Evolutionary conservation across 2,888 invertebrate genomes (phyloP).

Genomic region (Volucella zonaria): DNA sequence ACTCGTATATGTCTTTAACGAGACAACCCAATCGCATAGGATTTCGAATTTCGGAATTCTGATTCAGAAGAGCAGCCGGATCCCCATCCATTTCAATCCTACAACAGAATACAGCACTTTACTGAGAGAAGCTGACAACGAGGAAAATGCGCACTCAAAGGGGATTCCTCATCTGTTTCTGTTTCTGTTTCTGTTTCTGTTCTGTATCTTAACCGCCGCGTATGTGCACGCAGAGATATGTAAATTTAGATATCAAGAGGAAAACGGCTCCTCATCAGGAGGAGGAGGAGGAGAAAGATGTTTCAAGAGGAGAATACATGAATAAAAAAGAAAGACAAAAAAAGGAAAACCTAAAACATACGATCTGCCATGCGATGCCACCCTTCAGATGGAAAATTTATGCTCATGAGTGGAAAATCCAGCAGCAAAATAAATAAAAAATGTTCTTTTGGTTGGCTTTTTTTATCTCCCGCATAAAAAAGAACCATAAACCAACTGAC

Average conservation of each 20-base stretch:
- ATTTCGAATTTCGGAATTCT: constrained; percentile 28
- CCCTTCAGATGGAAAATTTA: constrained; percentile 74
- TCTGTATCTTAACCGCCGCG: constrained; percentile 27
- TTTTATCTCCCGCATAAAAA: constrained; percentile 54
- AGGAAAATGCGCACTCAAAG: constrained; percentile 69
- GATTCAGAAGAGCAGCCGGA: constrained; percentile 62
- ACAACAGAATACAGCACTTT: constrained; percentile 25
- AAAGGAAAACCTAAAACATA: constrained; percentile 49
- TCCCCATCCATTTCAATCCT: constrained; percentile 41
- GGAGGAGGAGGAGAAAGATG: constrained; percentile 23
- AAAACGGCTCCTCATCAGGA: constrained; percentile 26
- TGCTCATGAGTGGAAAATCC: constrained; percentile 70
- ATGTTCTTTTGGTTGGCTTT: constrained; percentile 41
- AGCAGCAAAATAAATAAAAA: constrained; percentile 70
- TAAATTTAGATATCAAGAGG: constrained; percentile 72
- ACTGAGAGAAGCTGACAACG: constrained; percentile 65
- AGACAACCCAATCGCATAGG: constrained; percentile 68
- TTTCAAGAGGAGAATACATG: not conserved
- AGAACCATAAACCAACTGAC: constrained; percentile 65
- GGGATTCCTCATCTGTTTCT: constrained; percentile 61
- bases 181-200: constrained; percentile 13
- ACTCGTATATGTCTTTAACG: constrained; percentile 35
- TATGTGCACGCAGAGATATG: constrained; percentile 57
- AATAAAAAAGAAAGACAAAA: constrained; percentile 39
- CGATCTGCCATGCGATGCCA: constrained; percentile 57